Conservation (phyloP, 2,888 invertebrate species). For the Protodeltote pygarga region DNA sequence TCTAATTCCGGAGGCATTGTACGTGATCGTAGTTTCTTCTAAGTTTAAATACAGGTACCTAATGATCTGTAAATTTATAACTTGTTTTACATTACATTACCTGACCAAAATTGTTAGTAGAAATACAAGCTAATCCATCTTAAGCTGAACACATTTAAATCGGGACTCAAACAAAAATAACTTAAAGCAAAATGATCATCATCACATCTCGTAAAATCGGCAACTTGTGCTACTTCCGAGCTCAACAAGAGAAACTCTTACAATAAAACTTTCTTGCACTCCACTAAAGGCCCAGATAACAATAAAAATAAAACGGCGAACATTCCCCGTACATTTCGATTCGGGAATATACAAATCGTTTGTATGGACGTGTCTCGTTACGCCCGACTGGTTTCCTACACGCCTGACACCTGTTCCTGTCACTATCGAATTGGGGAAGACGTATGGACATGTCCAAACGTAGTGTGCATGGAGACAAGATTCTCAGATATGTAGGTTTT, state of each 20-base stretch:
- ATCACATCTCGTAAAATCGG: slow-evolving; percentile 22
- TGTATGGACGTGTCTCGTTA: slow-evolving; percentile 57
- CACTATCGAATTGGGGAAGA: slow-evolving; percentile 65
- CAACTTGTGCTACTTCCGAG: slow-evolving; percentile 12
- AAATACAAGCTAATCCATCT: too few species aligned
- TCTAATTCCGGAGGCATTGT: too few species aligned
- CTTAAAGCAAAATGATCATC: not conserved
- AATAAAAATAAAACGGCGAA: slow-evolving; percentile 60
- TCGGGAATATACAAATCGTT: slow-evolving; percentile 62
- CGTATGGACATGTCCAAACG: slow-evolving; percentile 47
- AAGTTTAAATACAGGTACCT: too few species aligned
- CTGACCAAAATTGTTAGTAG: too few species aligned
- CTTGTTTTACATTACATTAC: too few species aligned
- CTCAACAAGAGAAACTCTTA: slow-evolving; percentile 24
- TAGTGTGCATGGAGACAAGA: slow-evolving; percentile 31
- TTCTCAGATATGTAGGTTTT: slow-evolving; percentile 15
- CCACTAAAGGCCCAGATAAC: slow-evolving; percentile 40
- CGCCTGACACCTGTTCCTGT: slow-evolving; percentile 70
- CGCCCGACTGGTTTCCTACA: slow-evolving; percentile 51
- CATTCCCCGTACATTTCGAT: slow-evolving; percentile 51
- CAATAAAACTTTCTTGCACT: slow-evolving; percentile 39
- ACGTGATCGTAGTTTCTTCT: too few species aligned
- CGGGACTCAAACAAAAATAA: slow-evolving; percentile 5
- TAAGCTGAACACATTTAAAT: too few species aligned
- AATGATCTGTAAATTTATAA: too few species aligned